Percentiles rank a stretch among this genome's conserved stretches.
phyloP scores from a whole-genome alignment of 2,797 vertebrate genomes.

The Potorous gilbertii region DNA sequence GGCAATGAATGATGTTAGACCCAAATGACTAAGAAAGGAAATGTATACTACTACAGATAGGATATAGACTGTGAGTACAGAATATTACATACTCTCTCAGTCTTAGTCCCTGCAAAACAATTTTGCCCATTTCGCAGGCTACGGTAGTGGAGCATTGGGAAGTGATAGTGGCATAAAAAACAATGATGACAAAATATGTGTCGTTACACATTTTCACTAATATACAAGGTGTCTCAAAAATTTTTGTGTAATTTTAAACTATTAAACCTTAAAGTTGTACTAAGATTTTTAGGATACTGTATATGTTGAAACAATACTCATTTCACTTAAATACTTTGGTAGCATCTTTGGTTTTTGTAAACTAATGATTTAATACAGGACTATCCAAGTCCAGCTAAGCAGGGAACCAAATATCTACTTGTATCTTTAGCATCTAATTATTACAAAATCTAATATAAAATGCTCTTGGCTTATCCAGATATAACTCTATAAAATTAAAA shows the following conservation, averaged over 20 bases:
- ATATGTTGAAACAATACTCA: background rate
- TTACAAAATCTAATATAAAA: constrained; percentile 21
- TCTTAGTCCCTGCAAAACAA: background rate
- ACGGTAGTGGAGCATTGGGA: background rate
- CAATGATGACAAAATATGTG: constrained; percentile 17
- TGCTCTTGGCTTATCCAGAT: constrained; percentile 45
- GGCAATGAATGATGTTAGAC: background rate
- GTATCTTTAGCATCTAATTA: constrained; percentile 8
- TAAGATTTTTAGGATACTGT: background rate
- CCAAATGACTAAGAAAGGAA: too few species aligned
- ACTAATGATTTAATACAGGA: constrained; percentile 61
- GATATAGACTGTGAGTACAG: too few species aligned
- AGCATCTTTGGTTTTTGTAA: constrained; percentile 65
- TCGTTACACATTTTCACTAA: constrained; percentile 79
- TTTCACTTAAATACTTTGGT: constrained; percentile 53
- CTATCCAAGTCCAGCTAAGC: constrained; percentile 58
- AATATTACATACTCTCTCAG: background rate
- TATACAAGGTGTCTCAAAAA: constrained; percentile 73
- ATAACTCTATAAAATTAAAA: background rate
- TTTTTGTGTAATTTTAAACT: background rate
- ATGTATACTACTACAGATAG: too few species aligned
- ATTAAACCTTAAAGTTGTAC: background rate
- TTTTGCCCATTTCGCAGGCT: background rate
- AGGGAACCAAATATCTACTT: constrained; percentile 42
- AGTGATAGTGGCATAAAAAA: background rate